Evolutionary conservation across 2,797 vertebrate species (phyloP).

Genomic region (Sylvilagus floridanus): DNA sequence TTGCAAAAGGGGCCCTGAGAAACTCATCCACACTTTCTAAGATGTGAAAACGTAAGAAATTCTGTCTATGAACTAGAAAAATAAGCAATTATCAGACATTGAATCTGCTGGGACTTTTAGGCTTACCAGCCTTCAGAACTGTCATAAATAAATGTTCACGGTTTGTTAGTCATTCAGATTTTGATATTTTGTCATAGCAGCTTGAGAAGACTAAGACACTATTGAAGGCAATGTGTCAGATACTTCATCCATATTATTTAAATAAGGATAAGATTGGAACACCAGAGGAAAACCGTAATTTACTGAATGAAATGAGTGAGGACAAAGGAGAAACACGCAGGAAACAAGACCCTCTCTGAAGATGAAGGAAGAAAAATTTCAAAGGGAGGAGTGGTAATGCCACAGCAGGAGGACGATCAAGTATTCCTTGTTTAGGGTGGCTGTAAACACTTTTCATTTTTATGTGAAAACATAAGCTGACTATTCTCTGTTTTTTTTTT

Average conservation of each 20-base stretch:
- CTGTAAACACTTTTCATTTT: conserved; percentile 8
- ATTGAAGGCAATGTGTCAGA: not conserved
- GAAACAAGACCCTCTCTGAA: not conserved
- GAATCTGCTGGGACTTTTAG: not conserved
- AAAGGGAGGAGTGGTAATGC: not conserved
- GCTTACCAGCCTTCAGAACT: not conserved
- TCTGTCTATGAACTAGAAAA: not conserved
- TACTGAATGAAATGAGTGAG: not conserved
- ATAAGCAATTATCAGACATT: not conserved
- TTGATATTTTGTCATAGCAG: not conserved
- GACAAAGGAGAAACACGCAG: not conserved
- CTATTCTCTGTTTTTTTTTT: not conserved
- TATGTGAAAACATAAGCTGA: not conserved
- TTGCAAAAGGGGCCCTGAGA: not conserved
- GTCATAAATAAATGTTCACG: not conserved
- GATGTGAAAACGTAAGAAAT: not conserved
- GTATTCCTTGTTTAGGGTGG: not conserved
- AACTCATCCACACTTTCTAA: not conserved
- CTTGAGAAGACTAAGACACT: not conserved
- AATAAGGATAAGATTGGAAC: not conserved
- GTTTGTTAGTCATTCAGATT: not conserved
- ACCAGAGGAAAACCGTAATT: not conserved
- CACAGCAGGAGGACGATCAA: not conserved
- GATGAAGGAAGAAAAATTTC: not conserved
- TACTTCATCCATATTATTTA: not conserved